Evolutionary conservation across 2,888 invertebrate species (phyloP).

Genomic region (Eugnorisma glareosa): DNA sequence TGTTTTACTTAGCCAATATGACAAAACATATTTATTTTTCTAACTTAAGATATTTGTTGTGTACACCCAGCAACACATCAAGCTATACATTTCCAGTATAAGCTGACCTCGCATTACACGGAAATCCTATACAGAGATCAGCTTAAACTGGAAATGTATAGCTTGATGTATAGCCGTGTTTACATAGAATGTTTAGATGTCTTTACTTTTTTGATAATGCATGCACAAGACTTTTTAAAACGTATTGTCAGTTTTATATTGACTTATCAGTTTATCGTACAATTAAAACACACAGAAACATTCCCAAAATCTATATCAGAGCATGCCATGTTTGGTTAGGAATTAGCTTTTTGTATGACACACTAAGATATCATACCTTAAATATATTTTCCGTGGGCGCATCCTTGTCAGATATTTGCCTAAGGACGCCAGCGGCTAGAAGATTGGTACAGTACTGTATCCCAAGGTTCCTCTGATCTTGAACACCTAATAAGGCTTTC

Average conservation of each 20-base stretch:
- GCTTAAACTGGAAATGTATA: no score
- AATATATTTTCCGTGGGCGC: slow-evolving; percentile 92
- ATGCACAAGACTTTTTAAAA: not conserved
- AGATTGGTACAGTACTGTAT: slow-evolving; percentile 97
- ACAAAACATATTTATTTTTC: not conserved
- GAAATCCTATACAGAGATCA: no score
- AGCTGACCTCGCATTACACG: no score
- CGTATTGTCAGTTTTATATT: not conserved
- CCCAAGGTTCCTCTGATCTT: slow-evolving; percentile 94
- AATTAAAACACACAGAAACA: not conserved
- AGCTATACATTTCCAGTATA: no score
- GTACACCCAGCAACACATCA: no score
- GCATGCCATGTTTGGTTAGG: slow-evolving; percentile 34
- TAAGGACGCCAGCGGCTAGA: slow-evolving; percentile 95
- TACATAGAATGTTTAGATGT: not conserved
- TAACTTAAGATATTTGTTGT: no score
- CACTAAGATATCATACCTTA: slow-evolving; percentile 88
- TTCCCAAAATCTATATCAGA: slow-evolving; percentile 26
- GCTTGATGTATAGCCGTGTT: no score
- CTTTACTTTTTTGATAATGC: not conserved
- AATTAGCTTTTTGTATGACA: slow-evolving; percentile 3
- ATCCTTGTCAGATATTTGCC: slow-evolving; percentile 94
- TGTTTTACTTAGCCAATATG: not conserved
- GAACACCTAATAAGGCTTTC: slow-evolving; percentile 91
- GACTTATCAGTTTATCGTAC: not conserved